Base-by-base conservation (phyloP, 2,888 invertebrate species). In the Ariolimax columbianus region DNA sequence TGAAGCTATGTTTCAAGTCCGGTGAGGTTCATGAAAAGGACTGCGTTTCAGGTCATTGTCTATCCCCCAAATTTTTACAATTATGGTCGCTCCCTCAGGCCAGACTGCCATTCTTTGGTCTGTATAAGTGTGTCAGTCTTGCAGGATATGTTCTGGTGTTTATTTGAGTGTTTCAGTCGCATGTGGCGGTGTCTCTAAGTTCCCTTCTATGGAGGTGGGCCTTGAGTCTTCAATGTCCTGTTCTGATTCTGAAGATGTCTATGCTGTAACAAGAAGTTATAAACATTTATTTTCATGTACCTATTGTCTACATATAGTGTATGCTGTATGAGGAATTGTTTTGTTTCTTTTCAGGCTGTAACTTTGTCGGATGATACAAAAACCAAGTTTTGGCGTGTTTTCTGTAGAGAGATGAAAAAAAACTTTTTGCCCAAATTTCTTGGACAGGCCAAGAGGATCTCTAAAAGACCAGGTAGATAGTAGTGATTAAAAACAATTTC, bases 341-440 rank as follows among this genome's bases (percentile, higher is more conserved):
- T 63, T 66, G 7, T 30, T 63, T 77, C 3, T 43, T 14, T 79
- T 59, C 68, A 85, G 85, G 26, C 82, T 9, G 82, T 85, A 0
- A 85, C 85, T 14, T 68, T 85, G 40, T 85, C 85, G 0, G 85
- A 85, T 77, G 85, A 85, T 73, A 55, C 77, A 33, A 85, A 85
- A 70, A 82, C 82, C 51, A 85, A 85, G 68, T 70, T 85, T 55
- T 85, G 85, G 85, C 75, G 82, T 36, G 38, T 85, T 51, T 85
- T 70, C 70, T 85, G 81, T 77, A 47, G 85, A 70, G 85, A 85
- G 26, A 55, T 82, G 38, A 68, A 77, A 40, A 68, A 70, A 23
- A 30, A 77, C 9, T 63, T 26, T 55, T 63, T 75, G 14, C 85
- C 85, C 1, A 23, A 51, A 14, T 77, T 63, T 33, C 36, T 81